A percentile compares a stretch with the other conserved stretches of the same genome.
Conservation (phyloP, 2,113 vertebrate species). For the Tragelaphus strepsiceros region DNA sequence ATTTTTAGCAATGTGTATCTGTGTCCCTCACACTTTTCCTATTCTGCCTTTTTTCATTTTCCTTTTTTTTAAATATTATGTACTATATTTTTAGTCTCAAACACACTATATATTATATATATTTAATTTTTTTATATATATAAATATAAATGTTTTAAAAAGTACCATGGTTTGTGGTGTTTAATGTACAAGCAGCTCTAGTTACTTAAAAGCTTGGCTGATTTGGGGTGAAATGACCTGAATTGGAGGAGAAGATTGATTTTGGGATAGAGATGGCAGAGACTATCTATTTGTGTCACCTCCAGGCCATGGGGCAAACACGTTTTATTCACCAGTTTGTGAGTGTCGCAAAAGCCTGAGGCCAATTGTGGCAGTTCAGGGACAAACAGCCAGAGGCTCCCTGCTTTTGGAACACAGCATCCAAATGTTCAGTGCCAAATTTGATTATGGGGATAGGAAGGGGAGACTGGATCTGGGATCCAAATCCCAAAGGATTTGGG, state of each 20-base stretch:
- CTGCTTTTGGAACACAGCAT: not conserved
- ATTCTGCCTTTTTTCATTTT: conserved; percentile 71
- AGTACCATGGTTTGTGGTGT: conserved; percentile 45
- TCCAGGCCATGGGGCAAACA: not conserved
- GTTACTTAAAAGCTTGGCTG: not conserved
- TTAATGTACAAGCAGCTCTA: not conserved
- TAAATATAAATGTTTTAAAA: conserved; percentile 82
- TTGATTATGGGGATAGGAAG: not conserved
- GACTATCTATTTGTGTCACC: not conserved
- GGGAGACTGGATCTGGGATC: not conserved
- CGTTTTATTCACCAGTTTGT: not conserved
- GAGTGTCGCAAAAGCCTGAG: not conserved
- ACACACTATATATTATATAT: conserved; percentile 86
- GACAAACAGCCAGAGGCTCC: not conserved
- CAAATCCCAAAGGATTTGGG: not conserved
- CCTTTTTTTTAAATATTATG: conserved; percentile 80
- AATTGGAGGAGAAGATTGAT: not conserved
- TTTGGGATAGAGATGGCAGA: not conserved
- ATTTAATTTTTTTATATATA: conserved; percentile 86
- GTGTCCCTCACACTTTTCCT: conserved; percentile 66
- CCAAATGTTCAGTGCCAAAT: not conserved
- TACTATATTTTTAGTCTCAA: conserved; percentile 86
- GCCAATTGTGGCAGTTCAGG: not conserved
- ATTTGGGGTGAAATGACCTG: not conserved
- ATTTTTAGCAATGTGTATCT: conserved; percentile 73